Evolutionary conservation across 2,113 vertebrate species (phyloP), one percentile per base, ranked within the genome.

Genomic region (Crotophaga sulcirostris): DNA sequence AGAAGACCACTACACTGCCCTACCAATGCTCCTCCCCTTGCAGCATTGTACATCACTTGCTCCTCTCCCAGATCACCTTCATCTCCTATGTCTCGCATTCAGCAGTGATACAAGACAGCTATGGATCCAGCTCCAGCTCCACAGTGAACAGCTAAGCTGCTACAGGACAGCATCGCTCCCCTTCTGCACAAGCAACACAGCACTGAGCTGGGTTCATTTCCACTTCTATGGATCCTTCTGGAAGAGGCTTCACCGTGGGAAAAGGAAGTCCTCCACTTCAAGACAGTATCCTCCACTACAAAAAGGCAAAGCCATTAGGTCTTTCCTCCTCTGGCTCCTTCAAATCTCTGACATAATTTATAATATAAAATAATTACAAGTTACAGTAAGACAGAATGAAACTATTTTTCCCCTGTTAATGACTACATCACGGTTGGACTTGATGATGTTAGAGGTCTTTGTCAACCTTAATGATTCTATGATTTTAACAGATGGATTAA

Each of bases 21-120:
- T 31, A 9, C 16, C 10, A 20, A 6, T 1, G 18, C 21, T 47
- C 14, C 55, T 42, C 14, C 55, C 49, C 38, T 17, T 0, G 1
- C 19, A n/a, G 10, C 56, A 42, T 7, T 33, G 44, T 11, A 25
- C 38, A 36, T 12, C 9, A 33, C 34, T 0, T 25, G 40, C 52
- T 72, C 56, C 38, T 38, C 31, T 49, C 31, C 19, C 23, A 59
- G 51, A 31, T 20, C 31, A 17, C 4, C 44, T 63, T 47, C 55
- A 29, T 7, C 36, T 34, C 38, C 47, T n/a, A 18, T 42, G 28
- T 28, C n/a, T 47, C n/a, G 58, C n/a, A 29, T 21, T 28, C 28
- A 25, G 19, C 69, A 36, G 40, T 38, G 38, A 24, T 13, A 26
- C 0, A 8, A n/a, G 23, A 62, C 3, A 47, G 56, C 45, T 47